A percentile compares a stretch with the other conserved stretches of the same genome.
These are phyloP conservation scores for Polia nebulosa DNA, from an alignment of 2,888 invertebrate species.

Conservation along the genomic window DNA sequence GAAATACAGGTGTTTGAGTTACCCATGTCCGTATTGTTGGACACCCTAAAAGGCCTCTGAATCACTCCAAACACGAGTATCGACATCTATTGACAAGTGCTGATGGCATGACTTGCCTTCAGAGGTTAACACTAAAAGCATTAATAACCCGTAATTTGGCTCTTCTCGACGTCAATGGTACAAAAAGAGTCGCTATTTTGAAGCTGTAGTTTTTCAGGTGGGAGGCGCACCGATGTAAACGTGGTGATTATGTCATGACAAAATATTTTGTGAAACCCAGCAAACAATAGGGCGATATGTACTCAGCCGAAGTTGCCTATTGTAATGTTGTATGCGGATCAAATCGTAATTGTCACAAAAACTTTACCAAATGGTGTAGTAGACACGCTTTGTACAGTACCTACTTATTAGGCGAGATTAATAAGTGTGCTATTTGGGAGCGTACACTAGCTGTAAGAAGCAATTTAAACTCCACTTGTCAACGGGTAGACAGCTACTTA, in stretches of 20 bases:
- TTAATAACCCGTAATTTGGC: conserved; percentile 37
- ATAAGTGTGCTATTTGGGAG: conserved; percentile 43
- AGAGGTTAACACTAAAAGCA: conserved; percentile 30
- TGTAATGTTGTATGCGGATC: conserved; percentile 80
- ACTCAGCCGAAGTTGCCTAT: conserved; percentile 79
- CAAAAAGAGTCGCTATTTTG: conserved; percentile 41
- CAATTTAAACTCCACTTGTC: conserved; percentile 44
- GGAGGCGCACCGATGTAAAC: conserved; percentile 58
- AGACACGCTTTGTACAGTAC: conserved; percentile 42
- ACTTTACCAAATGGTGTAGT: conserved; percentile 62
- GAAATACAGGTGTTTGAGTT: conserved; percentile 31
- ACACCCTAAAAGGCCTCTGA: conserved; percentile 11
- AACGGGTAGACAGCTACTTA: conserved; percentile 8
- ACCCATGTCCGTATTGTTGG: neutral
- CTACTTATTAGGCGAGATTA: conserved; percentile 55
- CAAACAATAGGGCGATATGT: conserved; percentile 81
- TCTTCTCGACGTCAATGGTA: conserved; percentile 24
- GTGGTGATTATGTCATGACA: conserved; percentile 79
- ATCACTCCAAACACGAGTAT: conserved; percentile 11
- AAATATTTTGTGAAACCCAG: conserved; percentile 80
- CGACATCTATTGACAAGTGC: conserved; percentile 35
- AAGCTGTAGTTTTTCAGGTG: conserved; percentile 50
- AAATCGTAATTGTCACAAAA: conserved; percentile 81
- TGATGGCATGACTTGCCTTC: conserved; percentile 25
- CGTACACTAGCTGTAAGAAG: conserved; percentile 23